phyloP scores from a whole-genome alignment of 2,888 invertebrate genomes.

The Physocephala rufipes region DNA sequence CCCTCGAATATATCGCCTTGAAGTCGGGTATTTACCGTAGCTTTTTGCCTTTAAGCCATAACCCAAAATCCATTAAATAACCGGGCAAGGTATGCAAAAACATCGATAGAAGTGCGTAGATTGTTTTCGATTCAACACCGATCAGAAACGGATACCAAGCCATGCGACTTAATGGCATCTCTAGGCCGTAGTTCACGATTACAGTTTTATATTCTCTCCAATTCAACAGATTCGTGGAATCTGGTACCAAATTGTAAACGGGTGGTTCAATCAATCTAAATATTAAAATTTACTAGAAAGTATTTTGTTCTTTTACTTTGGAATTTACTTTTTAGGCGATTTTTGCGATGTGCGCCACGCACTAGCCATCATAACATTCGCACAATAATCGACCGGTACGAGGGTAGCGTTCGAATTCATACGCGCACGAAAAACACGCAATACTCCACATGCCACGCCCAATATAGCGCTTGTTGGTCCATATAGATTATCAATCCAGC shows the following conservation, averaged over 20 bases:
- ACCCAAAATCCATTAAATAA: constrained; percentile 68
- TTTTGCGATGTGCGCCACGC: constrained; percentile 64
- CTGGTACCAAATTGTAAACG: constrained; percentile 85
- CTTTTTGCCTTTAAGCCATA: constrained; percentile 49
- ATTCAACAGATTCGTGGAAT: constrained; percentile 78
- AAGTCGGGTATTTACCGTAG: constrained; percentile 57
- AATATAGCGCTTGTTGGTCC: constrained; percentile 68
- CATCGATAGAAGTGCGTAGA: constrained; percentile 66
- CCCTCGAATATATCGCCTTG: neutral
- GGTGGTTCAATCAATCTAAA: constrained; percentile 42
- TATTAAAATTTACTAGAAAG: neutral
- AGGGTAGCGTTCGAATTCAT: constrained; percentile 59
- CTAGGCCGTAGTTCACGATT: constrained; percentile 62
- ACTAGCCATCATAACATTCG: constrained; percentile 65
- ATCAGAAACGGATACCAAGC: constrained; percentile 74
- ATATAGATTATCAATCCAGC: constrained; percentile 78
- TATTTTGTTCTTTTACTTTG: neutral
- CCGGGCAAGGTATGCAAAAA: constrained; percentile 74
- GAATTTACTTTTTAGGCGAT: constrained; percentile 8
- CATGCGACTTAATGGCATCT: constrained; percentile 72
- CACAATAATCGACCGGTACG: constrained; percentile 67
- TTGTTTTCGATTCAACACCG: constrained; percentile 64
- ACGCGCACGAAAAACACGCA: constrained; percentile 64
- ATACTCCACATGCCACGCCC: constrained; percentile 70
- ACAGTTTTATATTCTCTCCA: constrained; percentile 75